Conservation (phyloP, 2,888 invertebrate genomes). For the Lydus trimaculatus region DNA sequence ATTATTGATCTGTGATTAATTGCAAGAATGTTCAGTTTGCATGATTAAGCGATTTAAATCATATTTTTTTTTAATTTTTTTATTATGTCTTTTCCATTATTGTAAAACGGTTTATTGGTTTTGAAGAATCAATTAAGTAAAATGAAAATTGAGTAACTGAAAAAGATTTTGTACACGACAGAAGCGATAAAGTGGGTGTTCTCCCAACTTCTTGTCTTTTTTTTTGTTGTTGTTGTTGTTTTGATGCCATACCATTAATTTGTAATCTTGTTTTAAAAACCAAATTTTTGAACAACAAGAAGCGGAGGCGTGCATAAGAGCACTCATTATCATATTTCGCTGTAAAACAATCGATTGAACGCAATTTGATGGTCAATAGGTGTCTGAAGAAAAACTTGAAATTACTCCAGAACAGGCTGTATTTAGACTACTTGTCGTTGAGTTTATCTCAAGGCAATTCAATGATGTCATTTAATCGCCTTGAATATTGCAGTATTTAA, state of each 20-base stretch:
- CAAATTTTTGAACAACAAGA: too few relatives aligned
- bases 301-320: too few relatives aligned
- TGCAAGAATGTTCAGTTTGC: conserved; percentile 20
- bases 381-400: too few relatives aligned
- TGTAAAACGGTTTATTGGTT: not conserved
- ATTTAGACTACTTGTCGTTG: too few relatives aligned
- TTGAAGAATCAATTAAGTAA: not conserved
- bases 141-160: not conserved
- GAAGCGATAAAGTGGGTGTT: not conserved
- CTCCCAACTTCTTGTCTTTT: not conserved
- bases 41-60: conserved; percentile 31
- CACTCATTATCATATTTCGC: too few relatives aligned
- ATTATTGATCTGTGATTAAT: conserved; percentile 38
- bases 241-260: not conserved
- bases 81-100: not conserved
- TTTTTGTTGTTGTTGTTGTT: not conserved
- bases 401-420: too few relatives aligned
- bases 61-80: not conserved
- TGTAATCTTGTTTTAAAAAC: too few relatives aligned
- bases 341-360: too few relatives aligned
- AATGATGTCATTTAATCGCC: too few relatives aligned
- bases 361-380: too few relatives aligned
- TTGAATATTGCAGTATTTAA: not conserved
- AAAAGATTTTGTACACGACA: not conserved
- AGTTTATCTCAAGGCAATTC: not conserved